A percentile compares a stretch with the other conserved stretches of the same genome.
Evolutionary conservation across 30 jellyfish, hydroid and myxozoan species (phyloP).

Genomic region (Aurelia sp.): DNA sequence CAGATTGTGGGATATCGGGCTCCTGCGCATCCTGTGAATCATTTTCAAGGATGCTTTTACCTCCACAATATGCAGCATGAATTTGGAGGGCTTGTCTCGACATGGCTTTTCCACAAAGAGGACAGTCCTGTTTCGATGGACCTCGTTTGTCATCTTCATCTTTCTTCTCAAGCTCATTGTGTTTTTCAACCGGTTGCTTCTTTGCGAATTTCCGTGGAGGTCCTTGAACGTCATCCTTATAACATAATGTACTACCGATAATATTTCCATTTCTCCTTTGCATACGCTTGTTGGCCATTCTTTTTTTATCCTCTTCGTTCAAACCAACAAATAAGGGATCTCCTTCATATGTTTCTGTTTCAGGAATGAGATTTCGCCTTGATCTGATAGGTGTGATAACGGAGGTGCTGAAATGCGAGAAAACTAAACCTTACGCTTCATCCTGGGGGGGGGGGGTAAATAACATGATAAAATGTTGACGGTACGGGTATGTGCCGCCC

Average conservation of each 20-base stretch:
- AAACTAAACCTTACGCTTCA: too few species aligned
- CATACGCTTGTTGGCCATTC: slow-evolving; percentile 5
- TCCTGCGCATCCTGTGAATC: slow-evolving; percentile 22
- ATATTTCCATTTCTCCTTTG: slow-evolving; percentile 13
- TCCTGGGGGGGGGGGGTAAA: too few species aligned
- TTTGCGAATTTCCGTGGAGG: slow-evolving; percentile 31
- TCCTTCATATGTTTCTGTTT: not conserved
- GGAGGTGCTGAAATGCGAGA: too few species aligned
- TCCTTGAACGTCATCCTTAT: slow-evolving; percentile 26
- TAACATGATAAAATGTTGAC: too few species aligned
- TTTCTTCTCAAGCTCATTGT: not conserved
- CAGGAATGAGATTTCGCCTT: not conserved
- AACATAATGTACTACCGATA: slow-evolving; percentile 14
- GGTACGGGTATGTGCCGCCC: too few species aligned
- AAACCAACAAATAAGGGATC: not conserved
- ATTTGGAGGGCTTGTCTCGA: slow-evolving; percentile 13
- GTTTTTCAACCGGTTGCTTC: not conserved
- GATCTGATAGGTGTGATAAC: too few species aligned
- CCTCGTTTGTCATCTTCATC: slow-evolving; percentile 1
- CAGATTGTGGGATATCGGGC: not conserved
- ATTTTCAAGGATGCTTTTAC: slow-evolving; percentile 1
- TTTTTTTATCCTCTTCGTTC: not conserved
- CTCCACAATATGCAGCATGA: slow-evolving; percentile 34
- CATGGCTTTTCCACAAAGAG: slow-evolving; percentile 43
- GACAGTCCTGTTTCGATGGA: slow-evolving; percentile 12